A percentile compares a stretch with the other conserved stretches of the same genome.
These are phyloP conservation scores for Pseudorectes ferrugineus DNA, from an alignment of 2,113 vertebrate species.

Conservation along the genomic window DNA sequence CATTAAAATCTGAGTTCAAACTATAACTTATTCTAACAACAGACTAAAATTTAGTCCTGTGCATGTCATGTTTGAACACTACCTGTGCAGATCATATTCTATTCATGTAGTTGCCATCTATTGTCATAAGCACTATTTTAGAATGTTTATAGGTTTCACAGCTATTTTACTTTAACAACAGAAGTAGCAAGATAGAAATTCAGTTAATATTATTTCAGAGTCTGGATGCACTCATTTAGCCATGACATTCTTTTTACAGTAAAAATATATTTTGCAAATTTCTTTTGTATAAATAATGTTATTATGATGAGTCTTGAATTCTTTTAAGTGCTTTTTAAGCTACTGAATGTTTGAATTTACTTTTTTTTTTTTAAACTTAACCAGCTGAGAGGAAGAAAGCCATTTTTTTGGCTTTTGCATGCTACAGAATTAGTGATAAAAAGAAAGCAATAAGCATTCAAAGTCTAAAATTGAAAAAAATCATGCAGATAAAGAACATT, in stretches of 20 bases:
- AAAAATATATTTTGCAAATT: neutral
- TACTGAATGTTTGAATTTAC: neutral
- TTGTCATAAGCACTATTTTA: neutral
- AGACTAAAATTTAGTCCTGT: neutral
- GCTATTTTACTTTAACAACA: neutral
- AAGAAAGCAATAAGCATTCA: neutral
- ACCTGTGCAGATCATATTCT: neutral
- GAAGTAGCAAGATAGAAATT: neutral
- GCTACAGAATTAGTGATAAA: neutral
- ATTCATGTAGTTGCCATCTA: neutral
- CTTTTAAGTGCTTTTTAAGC: neutral
- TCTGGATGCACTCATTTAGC: neutral
- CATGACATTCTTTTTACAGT: neutral
- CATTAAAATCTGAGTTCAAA: neutral
- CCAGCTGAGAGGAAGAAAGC: fast-evolving
- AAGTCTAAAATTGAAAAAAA: neutral
- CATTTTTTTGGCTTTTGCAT: neutral
- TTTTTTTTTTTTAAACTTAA: neutral
- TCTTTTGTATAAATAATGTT: neutral
- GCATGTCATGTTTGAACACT: neutral
- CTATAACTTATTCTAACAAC: neutral
- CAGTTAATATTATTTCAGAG: neutral
- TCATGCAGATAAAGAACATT: neutral
- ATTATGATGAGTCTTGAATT: neutral
- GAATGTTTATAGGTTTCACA: neutral